Evolutionary conservation across 2,797 vertebrate genomes (phyloP).

Genomic region (Phalanger gymnotis): DNA sequence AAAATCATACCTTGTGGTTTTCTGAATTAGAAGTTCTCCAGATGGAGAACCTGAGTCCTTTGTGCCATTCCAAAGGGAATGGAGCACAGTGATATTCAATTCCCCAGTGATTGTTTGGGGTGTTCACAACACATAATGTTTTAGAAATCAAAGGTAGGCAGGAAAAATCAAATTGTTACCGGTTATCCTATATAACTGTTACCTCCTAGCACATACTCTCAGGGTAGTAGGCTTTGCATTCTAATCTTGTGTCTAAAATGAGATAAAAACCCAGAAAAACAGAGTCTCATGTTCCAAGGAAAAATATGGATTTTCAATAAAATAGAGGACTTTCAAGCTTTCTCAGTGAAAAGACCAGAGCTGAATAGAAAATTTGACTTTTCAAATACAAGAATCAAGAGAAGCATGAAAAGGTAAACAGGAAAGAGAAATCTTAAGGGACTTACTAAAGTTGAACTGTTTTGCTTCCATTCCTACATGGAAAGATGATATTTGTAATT

Average conservation of each 20-base stretch:
- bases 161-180: background rate
- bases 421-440: too few relatives aligned
- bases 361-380: too few relatives aligned
- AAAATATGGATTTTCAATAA: too few relatives aligned
- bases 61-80: background rate
- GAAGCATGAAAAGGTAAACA: too few relatives aligned
- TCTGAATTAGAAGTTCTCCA: constrained; percentile 7
- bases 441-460: too few relatives aligned
- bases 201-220: background rate
- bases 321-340: too few relatives aligned
- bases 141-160: constrained; percentile 29
- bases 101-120: background rate
- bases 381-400: too few relatives aligned
- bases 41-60: background rate
- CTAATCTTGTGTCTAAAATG: background rate
- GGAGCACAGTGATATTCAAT: background rate
- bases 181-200: background rate
- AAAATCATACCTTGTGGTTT: background rate
- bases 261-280: too few relatives aligned
- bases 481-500: too few relatives aligned
- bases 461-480: too few relatives aligned
- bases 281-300: too few relatives aligned
- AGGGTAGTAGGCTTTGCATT: background rate
- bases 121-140: constrained; percentile 24
- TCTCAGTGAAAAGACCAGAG: too few relatives aligned